Conservation (phyloP, 1,140 invertebrate genomes). For the Macrostomum lignano region DNA sequence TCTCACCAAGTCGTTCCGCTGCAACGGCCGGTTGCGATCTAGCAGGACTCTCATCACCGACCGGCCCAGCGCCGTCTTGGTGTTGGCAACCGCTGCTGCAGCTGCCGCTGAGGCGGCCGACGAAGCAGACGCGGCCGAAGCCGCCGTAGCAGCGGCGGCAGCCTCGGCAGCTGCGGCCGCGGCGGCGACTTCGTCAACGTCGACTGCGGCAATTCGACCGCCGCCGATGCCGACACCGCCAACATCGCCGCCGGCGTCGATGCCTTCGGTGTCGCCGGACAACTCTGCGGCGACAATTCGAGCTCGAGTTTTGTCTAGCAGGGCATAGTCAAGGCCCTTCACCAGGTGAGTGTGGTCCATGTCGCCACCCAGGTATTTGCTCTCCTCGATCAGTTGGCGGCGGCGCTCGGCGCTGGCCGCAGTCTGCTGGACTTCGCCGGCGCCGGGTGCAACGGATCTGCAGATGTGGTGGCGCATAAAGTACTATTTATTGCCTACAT, state of each 20-base stretch:
- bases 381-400: conserved; percentile 33
- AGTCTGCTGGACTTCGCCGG: background rate
- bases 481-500: no score
- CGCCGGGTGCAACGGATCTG: no score
- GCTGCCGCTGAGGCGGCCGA: no score
- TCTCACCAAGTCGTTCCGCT: no score
- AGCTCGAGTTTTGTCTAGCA: conserved; percentile 63
- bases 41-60: no score
- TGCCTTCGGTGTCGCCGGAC: background rate
- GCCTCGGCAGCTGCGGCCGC: no score
- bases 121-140: no score
- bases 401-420: background rate
- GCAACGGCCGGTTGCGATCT: no score
- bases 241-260: background rate
- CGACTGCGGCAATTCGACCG: conserved; percentile 29
- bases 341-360: conserved; percentile 99
- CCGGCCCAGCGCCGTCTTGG: no score
- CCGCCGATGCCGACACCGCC: background rate
- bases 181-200: conserved; percentile 30
- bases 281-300: background rate
- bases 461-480: no score
- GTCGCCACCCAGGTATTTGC: conserved; percentile 97
- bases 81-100: no score
- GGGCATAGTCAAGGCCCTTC: conserved; percentile 90
- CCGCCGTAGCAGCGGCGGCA: no score